phyloP scores from a whole-genome alignment of 2,113 vertebrate genomes.

The Cnemophilus loriae region DNA sequence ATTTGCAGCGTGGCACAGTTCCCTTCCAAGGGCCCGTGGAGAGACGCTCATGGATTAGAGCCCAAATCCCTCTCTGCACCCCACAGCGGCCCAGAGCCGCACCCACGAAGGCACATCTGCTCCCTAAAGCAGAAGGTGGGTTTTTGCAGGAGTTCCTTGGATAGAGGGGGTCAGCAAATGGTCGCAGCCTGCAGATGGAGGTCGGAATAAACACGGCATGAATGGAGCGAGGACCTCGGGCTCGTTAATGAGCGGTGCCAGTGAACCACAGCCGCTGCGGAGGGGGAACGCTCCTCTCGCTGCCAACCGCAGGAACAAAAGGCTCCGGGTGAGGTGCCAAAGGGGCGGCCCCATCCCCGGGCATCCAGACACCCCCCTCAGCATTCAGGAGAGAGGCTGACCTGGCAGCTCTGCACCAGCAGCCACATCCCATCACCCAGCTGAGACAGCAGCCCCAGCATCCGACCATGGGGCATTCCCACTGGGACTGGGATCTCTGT shows the following conservation, averaged over 20 bases:
- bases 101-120: rapidly evolving
- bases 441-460: neutral
- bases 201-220: neutral
- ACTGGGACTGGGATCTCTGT: rapidly evolving
- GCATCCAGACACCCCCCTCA: neutral
- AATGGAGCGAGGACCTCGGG: neutral
- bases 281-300: neutral
- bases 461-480: rapidly evolving
- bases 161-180: neutral
- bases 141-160: neutral
- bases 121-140: neutral
- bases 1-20: rapidly evolving
- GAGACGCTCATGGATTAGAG: neutral
- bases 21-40: neutral
- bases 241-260: neutral
- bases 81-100: rapidly evolving
- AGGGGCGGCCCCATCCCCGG: neutral
- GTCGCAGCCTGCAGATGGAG: neutral
- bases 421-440: neutral
- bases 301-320: neutral
- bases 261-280: rapidly evolving
- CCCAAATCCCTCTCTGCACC: neutral
- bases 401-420: neutral
- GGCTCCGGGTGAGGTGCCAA: neutral
- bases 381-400: neutral